Evolutionary conservation across 1,140 invertebrate species (phyloP), one percentile per base, ranked within the genome.

Genomic region (Ceratina calcarata): DNA sequence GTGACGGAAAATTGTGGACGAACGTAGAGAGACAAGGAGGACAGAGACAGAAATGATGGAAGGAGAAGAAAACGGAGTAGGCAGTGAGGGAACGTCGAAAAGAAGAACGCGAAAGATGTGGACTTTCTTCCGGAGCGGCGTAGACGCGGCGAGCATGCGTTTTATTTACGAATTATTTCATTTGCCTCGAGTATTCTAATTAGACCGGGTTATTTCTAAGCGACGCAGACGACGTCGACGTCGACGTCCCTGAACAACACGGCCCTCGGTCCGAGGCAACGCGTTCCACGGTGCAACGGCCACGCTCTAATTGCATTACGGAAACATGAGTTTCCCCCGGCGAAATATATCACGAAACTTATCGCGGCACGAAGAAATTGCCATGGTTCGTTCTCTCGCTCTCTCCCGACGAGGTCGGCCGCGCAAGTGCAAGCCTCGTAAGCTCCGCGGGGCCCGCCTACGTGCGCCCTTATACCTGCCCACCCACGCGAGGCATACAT

Each of bases 1-100:
- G 91, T 91, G 91, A 93, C 91, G 91, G 92, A 92, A 93, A 93
- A 92, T 92, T 92, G 90, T 89, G 89, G 87, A 82, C 86, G 89
- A 91, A 88, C 81, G 85, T 79, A 79, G 85, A 24, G 78, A 32
- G 27, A 32, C 27, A 4, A 1, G 27, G 75, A 62, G 68, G 68
- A 79, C 67, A 57, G 72, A 73, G 49, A 73, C 68, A 49, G 66
- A 27, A 70, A 51, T 20, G 74, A 51, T 71, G 67, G 80, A 80
- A 71, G 58, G 67, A 71, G 79, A 53, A 22, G 45, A 55, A 2
- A 70, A 78, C 53, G 72, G 12, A 60, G 70, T 68, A 75, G 67
- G 75, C 75, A 69, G 10, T 51, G 72, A 13, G n/a, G 49, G 55
- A 58, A 27, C 22, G 64, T 22, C 18, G n/a, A 55, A 53, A 71